Base-by-base conservation (phyloP, 2,113 vertebrate genomes). In the Coptodon bakossiorum region DNA sequence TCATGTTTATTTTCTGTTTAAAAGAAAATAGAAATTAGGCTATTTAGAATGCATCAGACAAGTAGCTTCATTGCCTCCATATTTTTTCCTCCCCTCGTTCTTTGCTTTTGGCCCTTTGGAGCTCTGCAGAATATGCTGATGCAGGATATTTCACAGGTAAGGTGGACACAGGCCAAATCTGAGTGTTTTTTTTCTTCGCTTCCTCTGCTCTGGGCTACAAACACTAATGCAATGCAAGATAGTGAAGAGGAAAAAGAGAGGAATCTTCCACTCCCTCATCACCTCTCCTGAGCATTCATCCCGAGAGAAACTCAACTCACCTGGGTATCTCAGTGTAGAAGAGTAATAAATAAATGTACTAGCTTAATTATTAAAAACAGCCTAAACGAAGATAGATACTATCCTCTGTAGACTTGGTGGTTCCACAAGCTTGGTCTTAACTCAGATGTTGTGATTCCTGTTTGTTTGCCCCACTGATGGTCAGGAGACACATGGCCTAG, bases 301-400 rank as follows among this genome's bases (percentile, higher is more conserved):
- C 93, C 90, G 5, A 86, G 94, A 93, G 93, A 83, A 87, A 54
- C 81, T 83, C 82, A 92, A 83, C 92, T 95, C 95, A 96, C 95
- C 94, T 94, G 94, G 94, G 94, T 94, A 90, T 93, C 86, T 93
- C 81, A 29, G 53, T 80, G 87, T 85, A 50, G 86, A 84, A 93
- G 85, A 83, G 91, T 81, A 87, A 96, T 96, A 95, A 95, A 96
- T 95, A 95, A 88, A 94, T 90, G 91, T 81, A 91, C 89, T 38
- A 68, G 86, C 92, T 95, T 96, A 94, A 96, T 95, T 95, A 96
- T 95, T 96, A 91, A 96, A 95, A 91, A 93, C 93, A 91, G 94
- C 95, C 90, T 92, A 93, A 96, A 95, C 68, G 93, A 94, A 94
- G 91, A 93, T 86, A 93, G 87, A 95, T 93, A 22, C 63, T 82